Base-by-base conservation (phyloP, 2,797 vertebrate genomes). In the Mareca strepera region DNA sequence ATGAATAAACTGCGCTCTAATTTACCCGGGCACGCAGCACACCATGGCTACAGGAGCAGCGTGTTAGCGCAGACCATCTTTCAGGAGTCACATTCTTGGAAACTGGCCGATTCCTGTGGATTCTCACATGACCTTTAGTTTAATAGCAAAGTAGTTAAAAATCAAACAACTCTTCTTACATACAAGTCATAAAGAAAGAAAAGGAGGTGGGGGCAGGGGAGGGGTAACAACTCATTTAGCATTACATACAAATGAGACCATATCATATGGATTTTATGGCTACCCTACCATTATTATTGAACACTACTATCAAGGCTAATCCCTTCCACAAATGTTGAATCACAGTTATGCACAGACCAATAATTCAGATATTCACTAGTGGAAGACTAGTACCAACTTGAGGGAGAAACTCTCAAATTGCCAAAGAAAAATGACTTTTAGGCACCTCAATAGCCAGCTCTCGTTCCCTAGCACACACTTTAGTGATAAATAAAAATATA, bases 61-160 rank as follows among this genome's bases (percentile, higher is more conserved):
- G 33, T 29, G 75, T 79, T 80, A 56, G 44, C 83, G 62, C 37
- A 83, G 46, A 82, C 67, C 62, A 78, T 92, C 82, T 83, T 89
- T 90, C 75, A 89, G 70, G 48, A 95, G 93, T 88, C 90, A 88
- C 70, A 86, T 93, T 90, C 93, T 37, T 94, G 74, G 80, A 82
- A 94, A 96, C 86, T 8, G 25, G 78, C 56, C 4, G n/a, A 86
- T 88, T 94, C 80, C 74, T 7, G 6, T 12, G 52, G 33, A 90
- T 82, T 89, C 84, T 94, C 86, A 81, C 75, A 80, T 0, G 0
- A 79, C 44, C 86, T 87, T 85, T 31, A 17, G n/a, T 79, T 88
- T 55, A 85, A 90, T 0, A 91, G 58, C 22, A 87, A 88, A 88
- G 35, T 8, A 56, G 29, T n/a, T 22, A 52, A 22, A 50, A 83